Base-by-base conservation (phyloP, 2,113 vertebrate genomes). In the Limnothrissa miodon region DNA sequence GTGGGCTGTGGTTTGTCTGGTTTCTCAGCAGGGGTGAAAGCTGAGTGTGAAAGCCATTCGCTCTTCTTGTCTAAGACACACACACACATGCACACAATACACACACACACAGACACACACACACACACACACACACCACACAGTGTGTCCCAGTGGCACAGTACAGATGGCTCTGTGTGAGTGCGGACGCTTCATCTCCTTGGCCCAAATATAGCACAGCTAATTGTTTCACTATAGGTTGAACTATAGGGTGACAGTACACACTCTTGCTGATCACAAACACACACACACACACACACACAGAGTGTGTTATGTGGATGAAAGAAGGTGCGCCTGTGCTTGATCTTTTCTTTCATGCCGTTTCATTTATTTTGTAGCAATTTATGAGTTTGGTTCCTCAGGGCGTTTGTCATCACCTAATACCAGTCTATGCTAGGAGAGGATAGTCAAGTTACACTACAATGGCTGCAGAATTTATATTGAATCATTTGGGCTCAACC, bases 41-140 rank as follows among this genome's bases (percentile, higher is more conserved):
- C 53, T 23, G 81, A 85, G 82, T 4, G 15, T 86, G 89, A 79
- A 87, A 86, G 81, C 39, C 78, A 87, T 88, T 82, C 84, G 2
- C 62, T 53, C 62, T 70, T 9, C 62, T 70, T 70, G 62, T 70
- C 25, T 36, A 29, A 70, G 13, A 70, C 62, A 29, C 59, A 29
- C n/a, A 29, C 5, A 10, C 53, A 59, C 53, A 25, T 25, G 29
- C 59, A 29, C 59, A 62, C 53, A n/a, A 21, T 17, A 59, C 53
- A 59, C 53, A 21, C 53, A 59, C 53, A 59, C 56, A 59, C 56
- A 56, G 4, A 23, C 51, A 59, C 56, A 59, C 56, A 25, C 59
- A 66, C 59, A 66, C 59, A 66, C 59, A 66, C 59, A 33, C 59
- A 66, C 59, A 66, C 25, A 33, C 59, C 45, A 48, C 46, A 48